Conservation (phyloP, 2,797 vertebrate species). For the Dendrocincla tyrannina region DNA sequence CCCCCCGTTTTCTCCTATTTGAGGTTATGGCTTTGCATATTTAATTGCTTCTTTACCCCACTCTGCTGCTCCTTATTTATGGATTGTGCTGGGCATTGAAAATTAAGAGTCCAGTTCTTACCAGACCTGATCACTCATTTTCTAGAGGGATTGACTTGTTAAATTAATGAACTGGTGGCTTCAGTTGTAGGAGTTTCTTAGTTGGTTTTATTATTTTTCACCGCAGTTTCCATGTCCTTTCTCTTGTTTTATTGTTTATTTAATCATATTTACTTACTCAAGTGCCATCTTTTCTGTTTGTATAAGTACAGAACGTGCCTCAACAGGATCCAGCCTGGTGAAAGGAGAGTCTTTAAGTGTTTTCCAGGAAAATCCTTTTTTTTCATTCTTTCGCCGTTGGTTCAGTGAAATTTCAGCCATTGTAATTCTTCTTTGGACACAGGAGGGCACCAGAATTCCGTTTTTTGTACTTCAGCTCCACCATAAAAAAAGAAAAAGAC, state of each 20-base stretch:
- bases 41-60: too few species aligned
- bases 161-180: not conserved
- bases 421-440: not conserved
- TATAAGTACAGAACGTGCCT: not conserved
- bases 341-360: not conserved
- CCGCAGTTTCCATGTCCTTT: not conserved
- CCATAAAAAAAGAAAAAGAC: not conserved
- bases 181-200: not conserved
- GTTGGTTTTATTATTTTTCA: not conserved
- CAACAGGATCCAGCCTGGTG: not conserved
- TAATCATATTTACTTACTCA: not conserved
- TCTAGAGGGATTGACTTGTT: not conserved
- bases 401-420: fast-evolving
- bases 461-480: not conserved
- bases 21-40: not conserved
- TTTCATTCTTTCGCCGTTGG: not conserved
- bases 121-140: not conserved
- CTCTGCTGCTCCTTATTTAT: too few species aligned
- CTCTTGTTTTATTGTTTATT: not conserved
- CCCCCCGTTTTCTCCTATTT: not conserved
- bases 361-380: not conserved
- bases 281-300: not conserved
- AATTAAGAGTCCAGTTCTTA: not conserved
- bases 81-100: not conserved
- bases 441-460: slow-evolving; percentile 18